Evolutionary conservation across 1,140 invertebrate species (phyloP), one percentile per base, ranked within the genome.

Genomic region (Melanaphis sacchari): DNA sequence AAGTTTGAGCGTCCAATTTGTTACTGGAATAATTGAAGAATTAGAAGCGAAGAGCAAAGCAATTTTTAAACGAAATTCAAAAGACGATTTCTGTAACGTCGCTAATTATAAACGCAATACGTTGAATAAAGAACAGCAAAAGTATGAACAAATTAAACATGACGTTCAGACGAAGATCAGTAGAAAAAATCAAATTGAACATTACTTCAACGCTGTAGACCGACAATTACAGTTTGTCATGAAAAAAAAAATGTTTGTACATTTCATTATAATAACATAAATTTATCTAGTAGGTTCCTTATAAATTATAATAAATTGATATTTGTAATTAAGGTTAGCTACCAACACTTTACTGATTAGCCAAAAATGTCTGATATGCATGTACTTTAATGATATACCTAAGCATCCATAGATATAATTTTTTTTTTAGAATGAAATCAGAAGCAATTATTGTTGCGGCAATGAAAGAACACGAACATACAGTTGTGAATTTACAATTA

Each of bases 401-500:
- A 43, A n/a, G n/a, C n/a, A n/a, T n/a, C n/a, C n/a, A n/a, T n/a
- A n/a, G n/a, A n/a, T n/a, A n/a, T n/a, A n/a, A n/a, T n/a, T n/a
- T n/a, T 41, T 36, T 43, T 84, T 76, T 91, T 40, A 92, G 91
- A 92, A 92, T 92, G 76, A 92, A 92, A 38, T 49, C 91, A 21
- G 91, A 92, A 82, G 76, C 46, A 5, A 40, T 82, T 40, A 92
- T 92, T 38, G 22, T 52, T 8, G 76, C 91, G 5, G 40, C 38
- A 59, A 49, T 84, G 41, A 84, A 92, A 81, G 91, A 92, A 84
- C 46, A 92, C 15, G 91, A 92, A 92, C 76, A 82, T n/a, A 92
- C 84, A 49, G 54, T 92, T 36, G 15, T 18, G 22, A 92, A 84
- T 84, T 84, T 92, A 52, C 21, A 92, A 41, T 26, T 49, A 31